Base-by-base conservation (phyloP, 2,113 vertebrate species). In the Bos javanicus region DNA sequence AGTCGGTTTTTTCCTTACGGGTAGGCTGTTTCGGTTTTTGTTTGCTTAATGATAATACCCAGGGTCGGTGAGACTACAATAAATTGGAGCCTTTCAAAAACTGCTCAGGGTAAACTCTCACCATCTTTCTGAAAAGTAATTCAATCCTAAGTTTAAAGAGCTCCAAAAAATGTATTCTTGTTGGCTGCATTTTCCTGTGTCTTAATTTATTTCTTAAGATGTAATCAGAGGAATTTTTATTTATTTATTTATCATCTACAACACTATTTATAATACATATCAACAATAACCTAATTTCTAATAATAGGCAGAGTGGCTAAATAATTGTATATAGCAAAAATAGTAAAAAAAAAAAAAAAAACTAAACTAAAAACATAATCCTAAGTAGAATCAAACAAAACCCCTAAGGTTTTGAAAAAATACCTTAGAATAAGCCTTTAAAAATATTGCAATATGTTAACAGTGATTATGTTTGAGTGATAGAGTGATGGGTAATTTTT, bases 141-240 rank as follows among this genome's bases (percentile, higher is more conserved):
- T 59, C 10, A 33, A 50, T 13, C 30, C 48, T 59, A 17, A 74
- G 19, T 76, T 87, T 87, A 78, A 81, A 90, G 80, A 46, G 5
- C 60, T 90, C 84, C 83, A 60, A 46, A 91, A 60, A 54, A 71
- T 46, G 60, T 19, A 54, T 60, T 60, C n/a, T 26, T 43, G 85
- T 46, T 67, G 36, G 54, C 23, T 50, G 54, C 0, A 1, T 33
- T 28, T 81, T 85, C 60, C 33, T 3, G 9, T 87, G 30, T 86
- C 48, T 88, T 71, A 30, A 82, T 94, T 92, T 95, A 52, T 88
- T 97, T 94, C 76, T 94, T 86, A 76, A 80, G 43, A 93, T 60
- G 87, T 74, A 90, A 76, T 60, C 50, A 87, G 81, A 67, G 25
- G 10, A 30, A 59, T 71, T 71, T 71, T 71, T 12, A n/a, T 67